phyloP scores from a whole-genome alignment of 2,113 vertebrate genomes.

The Pluvialis apricaria region DNA sequence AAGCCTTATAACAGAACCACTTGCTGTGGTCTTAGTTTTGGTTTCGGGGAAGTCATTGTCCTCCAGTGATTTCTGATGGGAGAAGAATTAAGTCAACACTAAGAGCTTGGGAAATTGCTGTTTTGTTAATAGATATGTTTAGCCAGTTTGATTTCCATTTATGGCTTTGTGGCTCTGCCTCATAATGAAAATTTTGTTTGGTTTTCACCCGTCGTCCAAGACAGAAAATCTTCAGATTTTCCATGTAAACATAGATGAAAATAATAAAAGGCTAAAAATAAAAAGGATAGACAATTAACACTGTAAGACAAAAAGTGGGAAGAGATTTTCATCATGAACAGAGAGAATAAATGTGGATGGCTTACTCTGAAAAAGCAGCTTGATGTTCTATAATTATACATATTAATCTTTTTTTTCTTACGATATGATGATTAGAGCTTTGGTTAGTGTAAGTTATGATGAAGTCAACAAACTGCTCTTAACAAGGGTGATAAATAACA shows the following conservation, averaged over 20 bases:
- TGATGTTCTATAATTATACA: neutral
- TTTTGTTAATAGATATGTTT: neutral
- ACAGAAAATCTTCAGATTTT: conserved; percentile 5
- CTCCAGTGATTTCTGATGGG: neutral
- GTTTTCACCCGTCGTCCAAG: neutral
- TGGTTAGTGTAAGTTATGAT: neutral
- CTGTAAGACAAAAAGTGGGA: neutral
- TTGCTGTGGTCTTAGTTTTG: neutral
- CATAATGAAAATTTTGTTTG: neutral
- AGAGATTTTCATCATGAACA: neutral
- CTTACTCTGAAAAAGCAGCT: neutral
- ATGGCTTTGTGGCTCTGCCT: neutral
- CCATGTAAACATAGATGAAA: conserved; percentile 23
- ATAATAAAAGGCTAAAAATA: conserved; percentile 34
- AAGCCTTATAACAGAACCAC: neutral
- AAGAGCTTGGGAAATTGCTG: neutral
- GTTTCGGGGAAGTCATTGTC: neutral
- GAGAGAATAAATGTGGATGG: neutral
- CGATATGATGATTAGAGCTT: neutral
- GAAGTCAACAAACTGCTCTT: too few species aligned
- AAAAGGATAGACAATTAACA: neutral
- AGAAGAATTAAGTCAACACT: neutral
- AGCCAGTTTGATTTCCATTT: neutral
- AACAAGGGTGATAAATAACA: neutral
- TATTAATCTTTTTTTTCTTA: neutral